These are phyloP conservation scores for Pterocles orientalis DNA, from an alignment of 2,113 vertebrate species.

Conservation along the genomic window DNA sequence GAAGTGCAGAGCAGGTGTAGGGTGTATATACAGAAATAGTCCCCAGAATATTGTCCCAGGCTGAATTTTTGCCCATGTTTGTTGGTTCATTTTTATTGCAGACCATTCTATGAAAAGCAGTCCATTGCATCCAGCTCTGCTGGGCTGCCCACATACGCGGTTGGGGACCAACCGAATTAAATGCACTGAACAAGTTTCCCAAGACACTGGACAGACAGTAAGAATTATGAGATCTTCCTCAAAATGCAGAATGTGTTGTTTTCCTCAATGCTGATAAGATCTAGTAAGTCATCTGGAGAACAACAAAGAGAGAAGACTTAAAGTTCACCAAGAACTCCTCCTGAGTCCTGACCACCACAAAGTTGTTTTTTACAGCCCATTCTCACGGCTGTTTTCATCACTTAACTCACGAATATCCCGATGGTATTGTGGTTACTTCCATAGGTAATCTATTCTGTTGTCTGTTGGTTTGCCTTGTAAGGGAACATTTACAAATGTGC, in stretches of 20 bases:
- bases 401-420: background rate
- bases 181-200: background rate
- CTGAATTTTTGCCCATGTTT: background rate
- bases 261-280: background rate
- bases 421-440: background rate
- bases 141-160: background rate
- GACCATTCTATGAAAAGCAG: background rate
- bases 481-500: constrained; percentile 34
- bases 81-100: background rate
- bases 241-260: background rate
- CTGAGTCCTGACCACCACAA: background rate
- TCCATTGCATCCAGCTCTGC: background rate
- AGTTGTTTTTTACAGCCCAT: background rate
- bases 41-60: background rate
- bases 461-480: background rate
- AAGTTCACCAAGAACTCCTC: background rate
- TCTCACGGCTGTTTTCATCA: background rate
- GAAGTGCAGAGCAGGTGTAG: background rate
- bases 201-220: background rate
- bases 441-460: background rate
- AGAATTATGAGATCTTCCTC: background rate
- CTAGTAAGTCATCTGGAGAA: background rate
- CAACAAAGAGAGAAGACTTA: background rate
- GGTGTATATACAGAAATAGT: background rate
- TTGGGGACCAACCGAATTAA: background rate